These are phyloP conservation scores for Apamea epomidion DNA, from an alignment of 2,888 invertebrate species.

Conservation along the genomic window DNA sequence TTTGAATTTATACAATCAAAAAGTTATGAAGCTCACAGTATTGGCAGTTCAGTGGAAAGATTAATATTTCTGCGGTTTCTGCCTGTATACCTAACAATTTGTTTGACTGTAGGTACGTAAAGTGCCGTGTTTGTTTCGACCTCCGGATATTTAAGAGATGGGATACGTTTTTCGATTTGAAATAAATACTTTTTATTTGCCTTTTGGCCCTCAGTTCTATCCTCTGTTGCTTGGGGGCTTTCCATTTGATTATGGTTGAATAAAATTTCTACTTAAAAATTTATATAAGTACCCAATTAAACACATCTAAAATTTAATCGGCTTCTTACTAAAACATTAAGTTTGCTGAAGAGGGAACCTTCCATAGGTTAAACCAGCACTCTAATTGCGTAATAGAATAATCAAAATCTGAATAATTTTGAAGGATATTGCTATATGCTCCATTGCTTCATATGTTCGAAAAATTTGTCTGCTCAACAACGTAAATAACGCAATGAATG, in stretches of 20 bases:
- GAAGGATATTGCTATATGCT: not conserved
- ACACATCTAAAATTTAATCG: not conserved
- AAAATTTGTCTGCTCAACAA: no score
- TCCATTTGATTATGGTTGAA: not conserved
- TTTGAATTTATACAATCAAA: not conserved
- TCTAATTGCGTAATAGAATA: not conserved
- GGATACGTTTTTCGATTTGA: slow-evolving; percentile 17
- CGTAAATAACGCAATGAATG: no score
- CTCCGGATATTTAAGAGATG: slow-evolving; percentile 27
- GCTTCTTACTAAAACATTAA: not conserved
- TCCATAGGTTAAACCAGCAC: not conserved
- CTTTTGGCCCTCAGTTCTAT: not conserved
- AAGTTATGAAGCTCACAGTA: not conserved
- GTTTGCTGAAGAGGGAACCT: not conserved
- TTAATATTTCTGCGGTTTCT: not conserved
- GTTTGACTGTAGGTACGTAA: slow-evolving; percentile 10
- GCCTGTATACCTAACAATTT: not conserved
- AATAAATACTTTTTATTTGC: slow-evolving; percentile 34
- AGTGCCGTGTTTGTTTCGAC: slow-evolving; percentile 31
- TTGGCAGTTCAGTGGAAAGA: not conserved
- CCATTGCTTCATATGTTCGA: no score
- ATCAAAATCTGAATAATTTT: not conserved
- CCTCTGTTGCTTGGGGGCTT: not conserved
- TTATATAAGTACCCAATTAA: not conserved
- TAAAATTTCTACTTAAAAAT: not conserved